Percentiles rank a stretch among this genome's conserved stretches.
Evolutionary conservation across 1,140 invertebrate species (phyloP).

Genomic region (Hyles euphorbiae): DNA sequence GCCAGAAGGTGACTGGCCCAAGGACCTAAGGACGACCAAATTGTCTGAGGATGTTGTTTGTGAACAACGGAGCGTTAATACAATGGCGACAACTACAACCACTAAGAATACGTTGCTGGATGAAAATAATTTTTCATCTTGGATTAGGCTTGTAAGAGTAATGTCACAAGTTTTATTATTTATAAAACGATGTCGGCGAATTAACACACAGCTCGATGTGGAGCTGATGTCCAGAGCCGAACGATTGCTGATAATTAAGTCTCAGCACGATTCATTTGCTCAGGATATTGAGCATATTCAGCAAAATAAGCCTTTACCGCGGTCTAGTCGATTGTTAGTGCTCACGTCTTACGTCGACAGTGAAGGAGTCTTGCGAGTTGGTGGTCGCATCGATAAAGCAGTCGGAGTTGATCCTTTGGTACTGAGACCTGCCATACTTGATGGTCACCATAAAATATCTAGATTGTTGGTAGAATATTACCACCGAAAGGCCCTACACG

Average conservation of each 20-base stretch:
- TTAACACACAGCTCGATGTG: no score
- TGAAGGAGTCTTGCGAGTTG: background rate
- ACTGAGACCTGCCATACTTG: constrained; percentile 8
- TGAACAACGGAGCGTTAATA: no score
- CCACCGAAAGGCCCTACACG: constrained; percentile 8
- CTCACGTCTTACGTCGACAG: background rate
- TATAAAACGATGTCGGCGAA: no score
- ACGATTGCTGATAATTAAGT: no score
- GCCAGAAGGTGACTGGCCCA: background rate
- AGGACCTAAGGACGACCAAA: background rate
- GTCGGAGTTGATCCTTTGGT: background rate
- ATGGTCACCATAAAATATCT: constrained; percentile 9
- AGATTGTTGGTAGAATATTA: constrained; percentile 9
- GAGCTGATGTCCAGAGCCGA: no score
- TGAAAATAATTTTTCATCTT: no score
- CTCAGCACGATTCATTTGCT: no score
- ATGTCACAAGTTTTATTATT: no score
- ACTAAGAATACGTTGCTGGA: no score
- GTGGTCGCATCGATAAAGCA: background rate
- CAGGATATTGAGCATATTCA: background rate
- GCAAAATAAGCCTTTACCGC: background rate
- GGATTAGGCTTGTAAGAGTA: no score
- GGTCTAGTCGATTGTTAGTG: background rate
- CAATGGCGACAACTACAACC: no score
- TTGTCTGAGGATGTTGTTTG: no score